phyloP scores from a whole-genome alignment of 2,888 invertebrate species.

The Erpobdella octoculata region DNA sequence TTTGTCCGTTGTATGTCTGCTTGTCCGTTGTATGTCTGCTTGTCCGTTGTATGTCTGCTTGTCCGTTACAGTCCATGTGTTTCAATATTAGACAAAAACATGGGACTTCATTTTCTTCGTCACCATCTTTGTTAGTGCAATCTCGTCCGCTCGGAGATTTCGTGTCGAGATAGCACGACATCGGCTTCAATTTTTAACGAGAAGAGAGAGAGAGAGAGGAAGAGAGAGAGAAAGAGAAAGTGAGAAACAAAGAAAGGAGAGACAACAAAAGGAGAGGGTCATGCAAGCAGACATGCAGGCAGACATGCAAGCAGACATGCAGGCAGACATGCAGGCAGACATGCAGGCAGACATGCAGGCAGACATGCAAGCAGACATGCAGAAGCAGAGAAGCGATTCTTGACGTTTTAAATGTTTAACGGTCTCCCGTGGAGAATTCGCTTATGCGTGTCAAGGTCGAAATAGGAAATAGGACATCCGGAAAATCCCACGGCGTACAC shows the following conservation, averaged over 20 bases:
- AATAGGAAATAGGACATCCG: too few relatives aligned
- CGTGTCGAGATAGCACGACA: not conserved
- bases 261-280: not conserved
- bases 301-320: not conserved
- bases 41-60: too few relatives aligned
- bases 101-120: constrained; percentile 5
- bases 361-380: constrained; percentile 6
- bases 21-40: too few relatives aligned
- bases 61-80: too few relatives aligned
- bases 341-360: not conserved
- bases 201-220: not conserved
- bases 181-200: too few relatives aligned
- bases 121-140: not conserved
- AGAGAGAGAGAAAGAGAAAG: not conserved
- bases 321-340: not conserved
- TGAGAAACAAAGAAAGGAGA: not conserved
- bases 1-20: too few relatives aligned
- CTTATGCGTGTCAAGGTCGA: too few relatives aligned
- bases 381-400: too few relatives aligned
- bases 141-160: not conserved
- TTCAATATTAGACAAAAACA: too few relatives aligned
- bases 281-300: not conserved
- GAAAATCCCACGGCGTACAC: too few relatives aligned
- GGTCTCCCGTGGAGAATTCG: too few relatives aligned
- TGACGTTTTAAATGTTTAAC: too few relatives aligned